A percentile compares a stretch with the other conserved stretches of the same genome.
These are phyloP conservation scores for Dendrolimus kikuchii DNA, from an alignment of 1,140 invertebrate species.

Conservation along the genomic window DNA sequence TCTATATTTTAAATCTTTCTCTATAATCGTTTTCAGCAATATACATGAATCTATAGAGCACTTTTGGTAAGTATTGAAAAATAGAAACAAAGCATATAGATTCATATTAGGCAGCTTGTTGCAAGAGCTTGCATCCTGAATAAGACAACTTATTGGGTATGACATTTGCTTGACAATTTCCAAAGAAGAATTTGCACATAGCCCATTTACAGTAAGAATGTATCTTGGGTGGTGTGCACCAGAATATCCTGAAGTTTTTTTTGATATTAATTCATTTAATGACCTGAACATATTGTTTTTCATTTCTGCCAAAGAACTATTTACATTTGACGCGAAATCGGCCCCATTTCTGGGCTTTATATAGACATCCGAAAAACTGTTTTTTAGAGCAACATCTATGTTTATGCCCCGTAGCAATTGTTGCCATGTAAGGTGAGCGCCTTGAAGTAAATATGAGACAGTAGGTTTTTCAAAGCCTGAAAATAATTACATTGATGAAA, in stretches of 20 bases:
- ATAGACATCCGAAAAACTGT: conserved; percentile 80
- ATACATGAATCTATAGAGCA: too few species aligned
- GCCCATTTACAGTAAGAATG: conserved; percentile 45
- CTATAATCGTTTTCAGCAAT: conserved; percentile 11
- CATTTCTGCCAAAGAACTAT: conserved; percentile 54
- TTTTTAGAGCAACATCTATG: conserved; percentile 67
- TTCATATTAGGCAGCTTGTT: conserved; percentile 8
- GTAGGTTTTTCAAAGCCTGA: conserved; percentile 72
- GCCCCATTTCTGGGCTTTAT: conserved; percentile 74
- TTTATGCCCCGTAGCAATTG: conserved; percentile 76
- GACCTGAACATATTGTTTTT: conserved; percentile 63
- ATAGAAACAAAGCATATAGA: conserved; percentile 11
- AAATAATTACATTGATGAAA: conserved; percentile 18
- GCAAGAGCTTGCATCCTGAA: conserved; percentile 9
- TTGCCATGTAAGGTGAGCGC: conserved; percentile 76
- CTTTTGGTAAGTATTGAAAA: too few species aligned
- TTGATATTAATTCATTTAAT: conserved; percentile 38
- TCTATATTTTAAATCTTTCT: conserved; percentile 17
- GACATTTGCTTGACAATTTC: conserved; percentile 46
- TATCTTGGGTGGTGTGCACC: conserved; percentile 19
- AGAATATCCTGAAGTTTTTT: conserved; percentile 13
- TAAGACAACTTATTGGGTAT: conserved; percentile 25
- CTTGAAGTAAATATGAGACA: conserved; percentile 76
- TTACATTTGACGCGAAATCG: conserved; percentile 62
- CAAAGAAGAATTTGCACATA: conserved; percentile 33